Conservation (phyloP, 2,797 vertebrate genomes). For the Chrysocyon brachyurus region DNA sequence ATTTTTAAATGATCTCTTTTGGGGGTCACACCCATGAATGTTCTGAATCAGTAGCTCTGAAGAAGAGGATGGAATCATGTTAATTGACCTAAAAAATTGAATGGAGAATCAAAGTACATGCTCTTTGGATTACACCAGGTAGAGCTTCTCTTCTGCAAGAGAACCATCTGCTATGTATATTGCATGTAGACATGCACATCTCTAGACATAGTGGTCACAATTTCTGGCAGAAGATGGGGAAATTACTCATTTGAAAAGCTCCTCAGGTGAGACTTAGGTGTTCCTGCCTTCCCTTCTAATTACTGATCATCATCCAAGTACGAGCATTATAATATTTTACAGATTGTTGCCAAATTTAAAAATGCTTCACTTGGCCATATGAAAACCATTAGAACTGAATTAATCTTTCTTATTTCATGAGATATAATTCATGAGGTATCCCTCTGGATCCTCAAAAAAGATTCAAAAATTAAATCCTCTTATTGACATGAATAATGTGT, state of each 20-base stretch:
- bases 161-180: background rate
- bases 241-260: background rate
- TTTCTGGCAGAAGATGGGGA: background rate
- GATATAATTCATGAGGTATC: background rate
- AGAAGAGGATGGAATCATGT: background rate
- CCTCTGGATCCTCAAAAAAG: background rate
- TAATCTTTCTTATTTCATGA: slow-evolving; percentile 17
- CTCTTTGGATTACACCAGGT: background rate
- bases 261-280: background rate
- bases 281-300: background rate
- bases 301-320: background rate
- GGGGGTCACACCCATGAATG: background rate
- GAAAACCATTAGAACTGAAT: slow-evolving; percentile 24
- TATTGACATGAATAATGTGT: background rate
- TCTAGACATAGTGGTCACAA: background rate
- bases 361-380: background rate
- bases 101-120: background rate
- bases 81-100: background rate
- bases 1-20: background rate
- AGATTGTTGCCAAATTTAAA: background rate
- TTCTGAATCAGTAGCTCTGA: background rate
- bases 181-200: background rate
- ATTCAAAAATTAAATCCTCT: slow-evolving; percentile 11
- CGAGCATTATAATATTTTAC: background rate
- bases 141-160: background rate